phyloP scores from a whole-genome alignment of 2,113 vertebrate genomes.

The Baryphthengus martii region DNA sequence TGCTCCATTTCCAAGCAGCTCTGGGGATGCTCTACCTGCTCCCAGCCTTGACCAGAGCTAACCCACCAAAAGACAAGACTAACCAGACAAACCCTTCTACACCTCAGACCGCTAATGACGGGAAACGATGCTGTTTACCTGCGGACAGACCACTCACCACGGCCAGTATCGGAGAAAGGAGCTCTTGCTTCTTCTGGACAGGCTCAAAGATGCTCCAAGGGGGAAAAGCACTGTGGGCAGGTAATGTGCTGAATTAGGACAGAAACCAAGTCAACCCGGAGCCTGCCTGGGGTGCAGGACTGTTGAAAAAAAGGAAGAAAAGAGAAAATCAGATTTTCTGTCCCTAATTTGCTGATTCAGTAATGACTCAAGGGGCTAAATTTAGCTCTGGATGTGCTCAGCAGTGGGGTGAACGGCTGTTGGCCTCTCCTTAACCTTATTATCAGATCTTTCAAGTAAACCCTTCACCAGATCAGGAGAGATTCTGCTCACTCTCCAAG shows the following conservation, averaged over 20 bases:
- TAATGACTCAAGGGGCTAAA: constrained; percentile 16
- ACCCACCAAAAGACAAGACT: neutral
- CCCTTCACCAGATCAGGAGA: neutral
- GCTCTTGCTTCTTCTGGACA: neutral
- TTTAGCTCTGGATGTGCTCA: neutral
- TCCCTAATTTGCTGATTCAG: constrained; percentile 1
- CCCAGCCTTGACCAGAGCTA: rapidly evolving
- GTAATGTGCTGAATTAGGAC: rapidly evolving
- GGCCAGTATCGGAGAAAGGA: neutral
- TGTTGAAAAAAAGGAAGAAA: neutral
- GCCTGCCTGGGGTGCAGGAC: neutral
- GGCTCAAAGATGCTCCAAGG: neutral
- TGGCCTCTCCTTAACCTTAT: constrained; percentile 13
- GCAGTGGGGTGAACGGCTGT: neutral
- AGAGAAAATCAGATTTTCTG: neutral
- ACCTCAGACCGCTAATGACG: neutral
- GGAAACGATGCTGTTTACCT: neutral
- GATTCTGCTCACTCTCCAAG: neutral
- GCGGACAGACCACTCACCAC: neutral
- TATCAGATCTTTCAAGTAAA: neutral
- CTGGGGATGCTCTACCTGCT: neutral
- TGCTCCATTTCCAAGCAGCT: neutral
- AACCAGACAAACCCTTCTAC: neutral
- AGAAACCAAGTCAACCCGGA: neutral
- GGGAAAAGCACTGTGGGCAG: neutral